Percentiles rank a stretch among this genome's conserved stretches.
phyloP scores from a whole-genome alignment of 1,140 invertebrate species.

The Anthonomus grandis region DNA sequence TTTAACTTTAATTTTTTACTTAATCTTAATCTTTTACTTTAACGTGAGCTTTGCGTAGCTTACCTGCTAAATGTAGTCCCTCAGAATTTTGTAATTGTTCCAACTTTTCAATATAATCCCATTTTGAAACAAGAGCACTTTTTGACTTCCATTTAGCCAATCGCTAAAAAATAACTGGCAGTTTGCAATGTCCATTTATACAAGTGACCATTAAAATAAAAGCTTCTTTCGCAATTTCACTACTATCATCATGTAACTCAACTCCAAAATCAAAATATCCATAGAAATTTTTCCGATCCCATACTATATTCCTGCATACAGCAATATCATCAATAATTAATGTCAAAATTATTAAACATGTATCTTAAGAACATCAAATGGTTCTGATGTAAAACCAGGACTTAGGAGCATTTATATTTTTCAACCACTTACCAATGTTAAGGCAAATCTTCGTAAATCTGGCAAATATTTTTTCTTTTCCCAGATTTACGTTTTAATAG shows the following conservation, averaged over 20 bases:
- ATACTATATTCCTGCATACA: neutral
- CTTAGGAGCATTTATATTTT: slow-evolving; percentile 1
- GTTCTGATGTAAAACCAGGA: neutral
- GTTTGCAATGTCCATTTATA: slow-evolving; percentile 1
- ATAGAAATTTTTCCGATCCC: too few relatives aligned
- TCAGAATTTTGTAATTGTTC: neutral
- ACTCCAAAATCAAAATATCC: neutral
- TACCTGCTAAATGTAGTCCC: slow-evolving; percentile 1
- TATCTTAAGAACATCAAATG: neutral
- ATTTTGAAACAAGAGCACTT: slow-evolving; percentile 2
- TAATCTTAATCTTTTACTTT: too few relatives aligned
- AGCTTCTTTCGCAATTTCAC: neutral
- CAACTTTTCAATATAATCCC: slow-evolving; percentile 1
- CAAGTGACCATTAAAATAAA: neutral
- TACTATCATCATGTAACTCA: neutral
- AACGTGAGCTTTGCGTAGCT: too few relatives aligned
- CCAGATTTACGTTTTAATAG: slow-evolving; percentile 1
- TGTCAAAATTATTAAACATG: neutral
- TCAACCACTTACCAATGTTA: neutral
- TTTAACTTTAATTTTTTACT: slow-evolving; percentile 5
- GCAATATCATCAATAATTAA: neutral
- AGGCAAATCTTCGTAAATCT: neutral
- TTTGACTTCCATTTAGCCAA: neutral
- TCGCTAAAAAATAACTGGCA: neutral
- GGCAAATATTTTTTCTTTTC: slow-evolving; percentile 7